Base-by-base conservation (phyloP, 2,113 vertebrate genomes). In the Herpetotheres cachinnans region DNA sequence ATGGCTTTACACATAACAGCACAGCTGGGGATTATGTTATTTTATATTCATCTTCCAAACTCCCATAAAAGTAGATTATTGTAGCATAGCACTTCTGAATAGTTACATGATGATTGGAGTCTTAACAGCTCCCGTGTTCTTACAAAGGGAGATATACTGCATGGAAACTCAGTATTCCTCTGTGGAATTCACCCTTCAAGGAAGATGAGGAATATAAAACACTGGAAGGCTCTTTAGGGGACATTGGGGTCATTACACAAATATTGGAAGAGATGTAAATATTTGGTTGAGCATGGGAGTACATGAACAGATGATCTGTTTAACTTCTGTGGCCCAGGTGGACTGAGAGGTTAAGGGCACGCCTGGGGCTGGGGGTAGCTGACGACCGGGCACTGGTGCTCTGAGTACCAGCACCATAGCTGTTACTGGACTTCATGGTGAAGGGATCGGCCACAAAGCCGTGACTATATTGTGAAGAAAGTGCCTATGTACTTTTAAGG, bases 31-130 rank as follows among this genome's bases (percentile, higher is more conserved):
- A 89, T 97, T 96, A 40, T 86, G 90, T 86, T 96, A 93, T 94
- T 97, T 92, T 94, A 93, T 95, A 96, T 96, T 94, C 95, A 90
- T 76, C 90, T 97, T 96, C 90, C 82, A 86, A 94, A 93, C 92
- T 97, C 85, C 82, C 88, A 95, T 97, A 96, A 96, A 97, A 97
- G 92, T 86, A 69, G 93, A 94, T 95, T 90, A 86, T 90, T 83
- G 95, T 81, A 83, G 71, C 89, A 93, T 25, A 86, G 92, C 90
- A 92, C 85, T 93, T 86, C 67, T 93, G 93, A 94, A 89, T 40
- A 92, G 71, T 67, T 93, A 62, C 55, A 30, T 22, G 79, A 66
- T 81, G 71, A 77, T 11, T 78, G 76, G 71, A 92, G 71, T 21
- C 71, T 80, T 82, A 90, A 70, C 78, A 83, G 85, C 66, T 92